These are phyloP conservation scores for Sycophaga agraensis DNA, from an alignment of 1,140 invertebrate genomes.

Conservation along the genomic window DNA sequence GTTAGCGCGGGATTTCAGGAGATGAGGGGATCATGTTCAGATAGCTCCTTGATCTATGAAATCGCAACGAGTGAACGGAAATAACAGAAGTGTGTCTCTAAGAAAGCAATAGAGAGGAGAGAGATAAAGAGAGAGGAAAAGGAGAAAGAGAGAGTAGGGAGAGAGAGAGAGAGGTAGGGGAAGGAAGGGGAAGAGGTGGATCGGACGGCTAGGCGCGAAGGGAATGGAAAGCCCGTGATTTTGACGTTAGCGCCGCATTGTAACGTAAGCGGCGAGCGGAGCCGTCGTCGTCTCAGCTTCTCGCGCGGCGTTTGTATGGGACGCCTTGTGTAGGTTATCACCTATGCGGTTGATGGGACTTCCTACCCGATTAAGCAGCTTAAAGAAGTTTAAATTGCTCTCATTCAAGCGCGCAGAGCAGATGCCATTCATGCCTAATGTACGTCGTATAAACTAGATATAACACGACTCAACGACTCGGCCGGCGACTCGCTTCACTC, in stretches of 20 bases:
- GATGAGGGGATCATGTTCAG: too few species aligned
- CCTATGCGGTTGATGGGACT: slow-evolving; percentile 48
- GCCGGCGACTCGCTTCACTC: slow-evolving; percentile 4
- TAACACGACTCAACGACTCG: slow-evolving; percentile 57
- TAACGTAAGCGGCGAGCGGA: not conserved
- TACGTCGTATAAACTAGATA: slow-evolving; percentile 59
- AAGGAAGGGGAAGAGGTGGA: too few species aligned
- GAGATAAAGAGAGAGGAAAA: too few species aligned
- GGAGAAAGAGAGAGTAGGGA: too few species aligned
- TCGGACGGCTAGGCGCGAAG: too few species aligned
- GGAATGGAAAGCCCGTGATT: not conserved
- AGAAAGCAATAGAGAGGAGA: too few species aligned
- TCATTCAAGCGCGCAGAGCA: slow-evolving; percentile 58
- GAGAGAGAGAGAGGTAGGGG: too few species aligned
- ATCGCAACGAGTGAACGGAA: too few species aligned
- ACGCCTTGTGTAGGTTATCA: slow-evolving; percentile 27
- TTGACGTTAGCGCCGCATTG: slow-evolving; percentile 22
- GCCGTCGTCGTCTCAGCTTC: not conserved
- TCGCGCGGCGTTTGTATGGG: slow-evolving; percentile 2
- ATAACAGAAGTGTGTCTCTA: too few species aligned
- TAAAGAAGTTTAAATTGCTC: slow-evolving; percentile 61
- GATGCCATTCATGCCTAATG: slow-evolving; percentile 61
- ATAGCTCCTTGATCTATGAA: too few species aligned
- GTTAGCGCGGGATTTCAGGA: too few species aligned
- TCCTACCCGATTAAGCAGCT: slow-evolving; percentile 59